Conservation (phyloP, 2,888 invertebrate genomes). For the Hirudinaria manillensis region DNA sequence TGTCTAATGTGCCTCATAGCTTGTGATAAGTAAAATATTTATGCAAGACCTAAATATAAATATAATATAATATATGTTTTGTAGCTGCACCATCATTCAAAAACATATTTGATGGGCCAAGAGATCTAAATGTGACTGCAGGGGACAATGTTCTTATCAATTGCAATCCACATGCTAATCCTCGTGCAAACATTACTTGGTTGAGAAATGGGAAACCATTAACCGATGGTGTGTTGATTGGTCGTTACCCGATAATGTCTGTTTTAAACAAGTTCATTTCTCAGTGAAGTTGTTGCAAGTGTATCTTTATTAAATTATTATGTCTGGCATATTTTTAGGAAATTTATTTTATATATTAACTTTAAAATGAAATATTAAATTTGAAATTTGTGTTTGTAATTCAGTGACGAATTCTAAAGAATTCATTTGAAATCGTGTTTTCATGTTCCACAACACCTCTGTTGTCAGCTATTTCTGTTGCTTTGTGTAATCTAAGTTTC, state of each 20-base stretch:
- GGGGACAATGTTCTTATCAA: constrained; percentile 29
- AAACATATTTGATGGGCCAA: constrained; percentile 12
- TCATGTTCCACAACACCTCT: no score
- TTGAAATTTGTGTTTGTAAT: no score
- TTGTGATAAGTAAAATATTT: neutral
- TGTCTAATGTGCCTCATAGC: no score
- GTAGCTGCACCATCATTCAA: neutral
- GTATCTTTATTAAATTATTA: neutral
- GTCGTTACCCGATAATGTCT: no score
- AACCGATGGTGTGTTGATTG: constrained; percentile 9
- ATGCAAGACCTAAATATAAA: neutral
- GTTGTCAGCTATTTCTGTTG: neutral
- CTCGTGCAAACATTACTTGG: constrained; percentile 30
- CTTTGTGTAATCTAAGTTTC: neutral
- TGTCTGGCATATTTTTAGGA: neutral
- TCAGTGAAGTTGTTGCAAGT: neutral
- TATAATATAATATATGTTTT: no score
- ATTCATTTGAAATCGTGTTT: no score
- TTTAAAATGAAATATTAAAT: neutral
- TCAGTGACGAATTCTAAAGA: no score
- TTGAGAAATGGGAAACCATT: constrained; percentile 12
- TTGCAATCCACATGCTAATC: constrained; percentile 31
- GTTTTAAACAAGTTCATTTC: neutral
- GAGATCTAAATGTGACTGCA: constrained; percentile 37
- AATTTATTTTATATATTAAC: neutral